Evolutionary conservation across 2,797 vertebrate genomes (phyloP).

Genomic region (Characodon lateralis): DNA sequence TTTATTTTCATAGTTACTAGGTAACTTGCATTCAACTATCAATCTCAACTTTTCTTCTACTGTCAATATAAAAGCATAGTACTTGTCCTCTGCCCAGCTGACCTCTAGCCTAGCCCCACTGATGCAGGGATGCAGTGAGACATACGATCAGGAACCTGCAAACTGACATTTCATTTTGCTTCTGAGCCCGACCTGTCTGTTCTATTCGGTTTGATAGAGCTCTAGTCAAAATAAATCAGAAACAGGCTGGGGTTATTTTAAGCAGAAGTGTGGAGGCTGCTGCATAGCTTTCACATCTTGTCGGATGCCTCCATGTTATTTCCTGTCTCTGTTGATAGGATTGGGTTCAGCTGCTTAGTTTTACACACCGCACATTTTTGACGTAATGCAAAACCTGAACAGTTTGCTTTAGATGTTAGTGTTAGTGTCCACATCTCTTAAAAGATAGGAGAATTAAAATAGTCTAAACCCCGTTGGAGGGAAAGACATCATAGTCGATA

Average conservation of each 20-base stretch:
- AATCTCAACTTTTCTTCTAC: background rate
- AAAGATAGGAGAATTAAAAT: background rate
- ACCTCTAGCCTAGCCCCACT: background rate
- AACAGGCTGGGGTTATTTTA: no score
- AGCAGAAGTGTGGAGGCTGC: no score
- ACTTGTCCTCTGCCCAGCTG: background rate
- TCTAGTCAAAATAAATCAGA: no score
- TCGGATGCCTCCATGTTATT: background rate
- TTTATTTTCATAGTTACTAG: background rate
- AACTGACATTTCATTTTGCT: background rate
- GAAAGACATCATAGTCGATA: background rate
- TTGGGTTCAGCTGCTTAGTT: conserved; percentile 12
- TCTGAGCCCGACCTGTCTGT: no score
- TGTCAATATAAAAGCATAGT: background rate
- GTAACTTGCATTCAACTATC: background rate
- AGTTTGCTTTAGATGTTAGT: background rate
- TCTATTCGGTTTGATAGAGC: background rate
- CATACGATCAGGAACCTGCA: background rate
- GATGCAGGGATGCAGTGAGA: background rate
- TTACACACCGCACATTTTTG: conserved; percentile 7
- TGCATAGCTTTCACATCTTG: background rate
- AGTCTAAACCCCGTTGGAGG: background rate
- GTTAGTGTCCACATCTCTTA: background rate
- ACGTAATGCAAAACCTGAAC: background rate
- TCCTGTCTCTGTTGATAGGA: background rate